Base-by-base conservation (phyloP, 2,888 invertebrate species). In the Adelognathus sp. region DNA sequence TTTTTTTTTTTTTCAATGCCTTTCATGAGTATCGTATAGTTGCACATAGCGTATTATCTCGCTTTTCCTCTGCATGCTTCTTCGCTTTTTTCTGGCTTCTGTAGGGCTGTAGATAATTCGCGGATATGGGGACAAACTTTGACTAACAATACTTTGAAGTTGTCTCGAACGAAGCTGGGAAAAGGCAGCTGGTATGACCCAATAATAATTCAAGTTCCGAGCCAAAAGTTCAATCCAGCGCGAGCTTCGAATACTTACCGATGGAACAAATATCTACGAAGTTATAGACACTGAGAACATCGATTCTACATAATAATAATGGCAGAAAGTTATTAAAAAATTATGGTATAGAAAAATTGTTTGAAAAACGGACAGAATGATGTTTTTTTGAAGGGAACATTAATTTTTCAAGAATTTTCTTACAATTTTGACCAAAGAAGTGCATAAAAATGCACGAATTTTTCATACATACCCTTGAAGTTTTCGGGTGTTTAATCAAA, bases 11-110 rank as follows among this genome's bases (percentile, higher is more conserved):
- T n/a, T n/a, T 33, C 21, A 56, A 44, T 58, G n/a, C n/a, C 18
- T 16, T 39, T 7, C 16, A 33, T 27, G 16, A 21, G 60, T 39
- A 9, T 52, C 24, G 61, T n/a, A 24, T 31, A 50, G 18, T 27
- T 50, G 58, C 69, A 60, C 54, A n/a, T n/a, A n/a, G n/a, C n/a
- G 31, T 41, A n/a, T 60, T 29, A 66, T 9, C 21, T 39, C n/a
- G 60, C 61, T 77, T 66, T 61, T 7, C 50, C 24, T 70, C n/a
- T 69, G 81, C 81, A 80, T 66, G 82, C 82, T 81, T 83, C 41
- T 64, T 72, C 54, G 81, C 81, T 82, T 80, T 33, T 27, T 64
- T 74, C 66, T 63, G n/a, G 74, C 80, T 80, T 79, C 0, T 21
- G 29, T 73, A 73, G 61, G 54, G 56, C 41, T 64, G 39, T 21